Evolutionary conservation across 2,113 vertebrate species (phyloP).

Genomic region (Lampris megalopsis): DNA sequence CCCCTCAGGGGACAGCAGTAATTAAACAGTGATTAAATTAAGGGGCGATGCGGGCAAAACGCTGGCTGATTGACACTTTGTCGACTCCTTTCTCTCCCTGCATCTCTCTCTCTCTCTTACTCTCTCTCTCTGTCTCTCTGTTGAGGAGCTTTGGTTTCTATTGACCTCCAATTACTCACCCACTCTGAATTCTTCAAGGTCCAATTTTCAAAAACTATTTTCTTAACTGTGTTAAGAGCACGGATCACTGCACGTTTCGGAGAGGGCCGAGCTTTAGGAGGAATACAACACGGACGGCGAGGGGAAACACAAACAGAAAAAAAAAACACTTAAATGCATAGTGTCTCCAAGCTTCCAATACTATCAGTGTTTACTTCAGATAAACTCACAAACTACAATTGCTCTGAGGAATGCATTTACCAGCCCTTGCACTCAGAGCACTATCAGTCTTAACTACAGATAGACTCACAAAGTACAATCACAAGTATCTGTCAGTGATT

Average conservation of each 20-base stretch:
- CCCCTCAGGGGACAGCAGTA: constrained; percentile 78
- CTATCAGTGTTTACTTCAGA: constrained; percentile 68
- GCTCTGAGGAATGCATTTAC: constrained; percentile 32
- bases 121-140: constrained; percentile 36
- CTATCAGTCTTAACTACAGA: constrained; percentile 59
- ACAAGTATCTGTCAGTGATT: constrained; percentile 58
- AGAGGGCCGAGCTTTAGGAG: constrained; percentile 43
- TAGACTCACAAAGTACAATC: constrained; percentile 66
- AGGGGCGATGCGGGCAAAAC: constrained; percentile 79
- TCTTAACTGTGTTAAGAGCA: constrained; percentile 65
- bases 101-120: constrained; percentile 29
- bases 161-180: constrained; percentile 79
- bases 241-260: constrained; percentile 64
- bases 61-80: constrained; percentile 76
- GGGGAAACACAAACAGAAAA: neutral
- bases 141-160: constrained; percentile 73
- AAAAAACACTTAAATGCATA: constrained; percentile 38
- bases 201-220: constrained; percentile 73
- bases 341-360: constrained; percentile 54
- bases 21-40: constrained; percentile 87
- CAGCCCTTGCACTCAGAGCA: constrained; percentile 9
- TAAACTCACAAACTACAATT: constrained; percentile 63
- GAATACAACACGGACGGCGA: constrained; percentile 36
- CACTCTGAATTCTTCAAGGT: constrained; percentile 75
- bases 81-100: constrained; percentile 47